Conservation (phyloP, 1,140 invertebrate genomes). For the Lysiphlebus fabarum region DNA sequence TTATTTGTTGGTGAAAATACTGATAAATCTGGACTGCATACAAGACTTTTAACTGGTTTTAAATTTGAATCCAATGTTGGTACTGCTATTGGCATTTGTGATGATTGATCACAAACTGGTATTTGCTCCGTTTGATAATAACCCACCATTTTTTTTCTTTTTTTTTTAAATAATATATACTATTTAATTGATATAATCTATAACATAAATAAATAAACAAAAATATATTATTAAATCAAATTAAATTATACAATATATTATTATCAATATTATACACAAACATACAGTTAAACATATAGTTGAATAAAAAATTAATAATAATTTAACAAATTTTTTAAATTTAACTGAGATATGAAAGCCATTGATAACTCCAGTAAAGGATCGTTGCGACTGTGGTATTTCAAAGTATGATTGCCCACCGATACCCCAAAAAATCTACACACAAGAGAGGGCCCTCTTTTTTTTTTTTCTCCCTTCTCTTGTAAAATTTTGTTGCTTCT, state of each 20-base stretch:
- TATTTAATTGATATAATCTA: no score
- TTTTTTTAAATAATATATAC: constrained; percentile 24
- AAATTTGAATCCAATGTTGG: constrained; percentile 20
- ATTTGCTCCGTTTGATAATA: constrained; percentile 36
- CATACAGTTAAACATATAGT: no score
- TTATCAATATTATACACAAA: no score
- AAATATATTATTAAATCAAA: not conserved
- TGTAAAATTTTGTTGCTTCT: no score
- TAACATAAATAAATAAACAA: not conserved
- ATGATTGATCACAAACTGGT: constrained; percentile 15
- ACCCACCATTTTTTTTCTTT: constrained; percentile 39
- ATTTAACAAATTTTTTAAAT: not conserved
- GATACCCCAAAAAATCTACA: no score
- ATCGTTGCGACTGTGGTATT: no score
- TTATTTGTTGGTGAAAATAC: constrained; percentile 33
- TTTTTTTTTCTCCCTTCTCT: no score
- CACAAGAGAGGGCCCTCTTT: no score
- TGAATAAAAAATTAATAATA: not conserved
- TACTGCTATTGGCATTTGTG: constrained; percentile 23
- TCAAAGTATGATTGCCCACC: no score
- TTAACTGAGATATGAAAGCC: not conserved
- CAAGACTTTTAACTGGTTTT: constrained; percentile 45
- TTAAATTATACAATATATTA: no score
- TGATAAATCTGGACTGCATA: constrained; percentile 46
- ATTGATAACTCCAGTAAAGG: no score